Evolutionary conservation across 23 tunicate genomes (phyloP).

Genomic region (Halocynthia aurantium): DNA sequence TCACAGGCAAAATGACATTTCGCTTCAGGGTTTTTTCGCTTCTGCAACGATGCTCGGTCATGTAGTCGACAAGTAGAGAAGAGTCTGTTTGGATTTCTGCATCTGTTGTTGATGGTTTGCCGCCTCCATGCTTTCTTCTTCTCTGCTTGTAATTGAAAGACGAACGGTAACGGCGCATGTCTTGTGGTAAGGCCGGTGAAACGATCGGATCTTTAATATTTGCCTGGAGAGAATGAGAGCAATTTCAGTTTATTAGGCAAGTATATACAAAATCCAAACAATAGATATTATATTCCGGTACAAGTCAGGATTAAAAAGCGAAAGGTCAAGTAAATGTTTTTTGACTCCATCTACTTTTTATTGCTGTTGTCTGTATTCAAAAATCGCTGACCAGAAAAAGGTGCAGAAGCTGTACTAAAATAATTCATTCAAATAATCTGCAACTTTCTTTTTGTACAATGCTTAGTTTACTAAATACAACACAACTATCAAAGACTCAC

Average conservation of each 20-base stretch:
- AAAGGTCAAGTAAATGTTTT: too few species aligned
- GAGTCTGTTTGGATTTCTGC: conserved; percentile 18
- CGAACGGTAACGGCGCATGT: conserved; percentile 14
- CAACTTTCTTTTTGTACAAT: too few species aligned
- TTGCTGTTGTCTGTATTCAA: too few species aligned
- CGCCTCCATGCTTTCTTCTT: neutral
- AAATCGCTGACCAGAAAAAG: too few species aligned
- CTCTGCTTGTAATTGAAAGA: neutral
- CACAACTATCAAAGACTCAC: too few species aligned
- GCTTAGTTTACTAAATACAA: too few species aligned
- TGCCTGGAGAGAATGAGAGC: neutral
- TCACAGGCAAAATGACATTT: conserved; percentile 3
- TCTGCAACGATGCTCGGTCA: conserved; percentile 9
- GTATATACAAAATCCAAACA: neutral
- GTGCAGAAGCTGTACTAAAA: too few species aligned
- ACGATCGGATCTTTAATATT: conserved; percentile 64
- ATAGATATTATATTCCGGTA: neutral
- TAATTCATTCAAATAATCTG: too few species aligned
- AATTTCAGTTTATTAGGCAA: too few species aligned
- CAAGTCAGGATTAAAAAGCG: too few species aligned
- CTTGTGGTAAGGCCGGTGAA: conserved; percentile 84
- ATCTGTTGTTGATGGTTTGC: conserved; percentile 11
- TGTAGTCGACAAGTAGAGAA: neutral
- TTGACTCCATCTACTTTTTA: too few species aligned
- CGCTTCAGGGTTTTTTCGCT: conserved; percentile 13